Base-by-base conservation (phyloP, 2,797 vertebrate genomes). In the Danio albolineatus region DNA sequence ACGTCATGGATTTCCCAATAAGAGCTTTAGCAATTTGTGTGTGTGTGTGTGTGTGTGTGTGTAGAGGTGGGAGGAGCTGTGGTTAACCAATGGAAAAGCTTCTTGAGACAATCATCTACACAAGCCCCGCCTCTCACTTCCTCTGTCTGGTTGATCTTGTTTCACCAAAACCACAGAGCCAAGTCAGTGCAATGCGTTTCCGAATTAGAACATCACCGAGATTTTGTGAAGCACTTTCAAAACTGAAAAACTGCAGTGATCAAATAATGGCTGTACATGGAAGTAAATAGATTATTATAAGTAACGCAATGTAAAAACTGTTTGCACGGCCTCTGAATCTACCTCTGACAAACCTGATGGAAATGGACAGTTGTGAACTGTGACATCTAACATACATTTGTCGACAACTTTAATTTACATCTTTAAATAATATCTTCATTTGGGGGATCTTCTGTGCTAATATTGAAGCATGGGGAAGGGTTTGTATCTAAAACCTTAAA, bases 51-150 rank as follows among this genome's bases (percentile, higher is more conserved):
- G 28, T 28, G 80, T 16, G 56, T 70, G 62, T 57, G 61, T 72
- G 61, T 72, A 19, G 70, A 81, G 75, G 81, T 83, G 62, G 36
- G 21, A 43, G 86, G 85, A 85, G 48, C 77, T 78, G 92, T 90
- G 93, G 93, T 93, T 92, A 92, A 92, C 91, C 91, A 91, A 76
- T 91, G 90, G 90, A 94, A 94, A 92, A 80, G 75, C 86, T 84
- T 78, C 77, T 54, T 81, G 81, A 80, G 85, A 88, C 81, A 76
- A 77, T 74, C 80, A 85, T 86, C 78, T 46, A 73, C 66, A 65
- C 59, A 78, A 69, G 81, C 82, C 65, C 79, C 86, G 13, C 87
- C 85, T 84, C 81, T 85, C 76, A 85, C 83, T 87, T 86, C 87
- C 86, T 81, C 73, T 80, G 66, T 61, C 64, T 80, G 39, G 69